Percentiles rank a stretch among this genome's conserved stretches.
Evolutionary conservation across 2,797 vertebrate genomes (phyloP).

Genomic region (Crocodylus rhombifer): DNA sequence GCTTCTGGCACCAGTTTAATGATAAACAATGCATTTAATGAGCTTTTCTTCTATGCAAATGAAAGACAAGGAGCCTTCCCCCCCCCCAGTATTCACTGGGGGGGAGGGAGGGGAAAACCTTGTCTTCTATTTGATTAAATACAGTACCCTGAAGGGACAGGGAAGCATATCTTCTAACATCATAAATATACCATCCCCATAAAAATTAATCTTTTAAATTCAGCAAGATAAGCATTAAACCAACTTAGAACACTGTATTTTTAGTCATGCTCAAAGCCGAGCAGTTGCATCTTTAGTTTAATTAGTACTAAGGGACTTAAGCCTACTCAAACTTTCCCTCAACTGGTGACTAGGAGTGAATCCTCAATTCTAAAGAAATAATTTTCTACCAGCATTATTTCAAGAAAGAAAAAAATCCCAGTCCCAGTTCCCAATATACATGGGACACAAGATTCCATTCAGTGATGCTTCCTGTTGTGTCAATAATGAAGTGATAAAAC

Average conservation of each 20-base stretch:
- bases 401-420: neutral
- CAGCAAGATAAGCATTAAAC: neutral
- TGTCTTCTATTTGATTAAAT: too few species aligned
- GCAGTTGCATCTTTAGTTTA: neutral
- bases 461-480: neutral
- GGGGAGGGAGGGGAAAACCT: too few species aligned
- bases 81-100: too few species aligned
- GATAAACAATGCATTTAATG: too few species aligned
- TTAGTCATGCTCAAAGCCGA: neutral
- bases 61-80: too few species aligned
- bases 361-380: neutral
- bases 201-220: neutral
- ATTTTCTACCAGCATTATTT: fast-evolving
- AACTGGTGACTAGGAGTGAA: neutral
- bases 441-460: neutral
- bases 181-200: neutral
- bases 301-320: neutral
- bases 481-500: neutral
- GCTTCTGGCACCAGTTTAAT: too few species aligned
- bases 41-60: too few species aligned
- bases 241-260: neutral
- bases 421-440: neutral
- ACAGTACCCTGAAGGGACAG: neutral
- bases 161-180: neutral
- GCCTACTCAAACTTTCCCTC: neutral